Conservation (phyloP, 1,140 invertebrate species). For the Papilio polytes region DNA sequence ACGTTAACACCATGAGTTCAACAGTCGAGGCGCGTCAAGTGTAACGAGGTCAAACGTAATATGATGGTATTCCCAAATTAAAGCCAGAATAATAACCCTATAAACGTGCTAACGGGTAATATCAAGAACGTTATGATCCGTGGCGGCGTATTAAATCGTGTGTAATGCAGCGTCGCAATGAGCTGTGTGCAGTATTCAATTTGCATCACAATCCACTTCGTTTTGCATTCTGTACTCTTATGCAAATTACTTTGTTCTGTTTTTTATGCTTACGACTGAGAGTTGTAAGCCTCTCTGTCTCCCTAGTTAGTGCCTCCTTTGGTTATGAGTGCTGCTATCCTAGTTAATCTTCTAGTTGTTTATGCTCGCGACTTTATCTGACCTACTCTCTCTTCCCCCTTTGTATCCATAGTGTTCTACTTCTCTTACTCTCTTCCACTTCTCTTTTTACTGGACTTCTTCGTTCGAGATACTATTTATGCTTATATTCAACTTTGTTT, state of each 20-base stretch:
- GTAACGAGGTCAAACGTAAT: neutral
- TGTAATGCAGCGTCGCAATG: conserved; percentile 16
- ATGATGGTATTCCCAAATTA: conserved; percentile 29
- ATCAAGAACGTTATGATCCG: conserved; percentile 19
- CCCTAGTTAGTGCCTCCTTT: too few species aligned
- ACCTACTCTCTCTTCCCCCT: neutral
- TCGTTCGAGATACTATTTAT: too few species aligned
- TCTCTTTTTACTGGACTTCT: too few species aligned
- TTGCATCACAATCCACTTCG: conserved; percentile 15
- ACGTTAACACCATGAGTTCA: neutral
- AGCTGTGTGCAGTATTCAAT: conserved; percentile 28
- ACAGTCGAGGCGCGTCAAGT: neutral
- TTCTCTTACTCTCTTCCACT: too few species aligned
- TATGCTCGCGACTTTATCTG: neutral
- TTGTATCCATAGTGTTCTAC: too few species aligned
- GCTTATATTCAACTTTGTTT: too few species aligned
- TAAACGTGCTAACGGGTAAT: neutral
- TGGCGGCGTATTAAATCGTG: conserved; percentile 19
- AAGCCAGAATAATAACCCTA: conserved; percentile 23
- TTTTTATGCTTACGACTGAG: neutral
- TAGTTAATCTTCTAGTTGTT: too few species aligned
- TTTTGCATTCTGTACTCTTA: conserved; percentile 28
- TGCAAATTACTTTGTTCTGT: neutral
- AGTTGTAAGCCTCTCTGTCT: too few species aligned
- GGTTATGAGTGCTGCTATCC: too few species aligned